Evolutionary conservation across 2,797 vertebrate genomes (phyloP).

Genomic region (Pagetopsis macropterus): DNA sequence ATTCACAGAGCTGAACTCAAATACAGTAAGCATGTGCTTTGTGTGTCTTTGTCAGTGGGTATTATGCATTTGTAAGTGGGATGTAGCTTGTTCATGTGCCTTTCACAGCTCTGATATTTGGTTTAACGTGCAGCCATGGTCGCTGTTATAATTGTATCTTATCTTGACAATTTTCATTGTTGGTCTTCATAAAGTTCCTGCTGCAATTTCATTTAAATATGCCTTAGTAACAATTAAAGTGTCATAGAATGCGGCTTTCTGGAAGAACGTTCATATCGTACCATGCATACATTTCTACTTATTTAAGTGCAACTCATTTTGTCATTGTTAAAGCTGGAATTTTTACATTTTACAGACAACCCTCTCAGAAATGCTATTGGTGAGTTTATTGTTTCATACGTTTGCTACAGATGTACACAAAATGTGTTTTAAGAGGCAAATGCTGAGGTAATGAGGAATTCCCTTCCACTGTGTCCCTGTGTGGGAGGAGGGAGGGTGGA

Average conservation of each 20-base stretch:
- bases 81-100: conserved; percentile 27
- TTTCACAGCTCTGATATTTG: conserved; percentile 32
- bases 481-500: conserved; percentile 60
- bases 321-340: conserved; percentile 1
- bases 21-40: conserved; percentile 74
- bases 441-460: conserved; percentile 86
- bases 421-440: conserved; percentile 64
- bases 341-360: conserved; percentile 19
- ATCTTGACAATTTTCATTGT: conserved; percentile 30
- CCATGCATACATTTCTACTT: neutral
- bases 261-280: neutral
- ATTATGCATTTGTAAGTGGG: conserved; percentile 42
- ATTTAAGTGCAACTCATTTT: neutral
- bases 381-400: conserved; percentile 21
- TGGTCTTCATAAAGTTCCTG: conserved; percentile 36
- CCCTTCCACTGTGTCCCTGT: conserved; percentile 78
- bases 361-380: neutral
- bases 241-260: conserved; percentile 10
- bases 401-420: conserved; percentile 26
- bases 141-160: conserved; percentile 28
- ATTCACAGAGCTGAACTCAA: conserved; percentile 61
- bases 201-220: conserved; percentile 38
- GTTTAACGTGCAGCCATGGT: conserved; percentile 21
- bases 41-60: conserved; percentile 38
- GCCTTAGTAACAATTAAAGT: conserved; percentile 4